Percentiles rank a stretch among this genome's conserved stretches.
These are phyloP conservation scores for Pelodytes ibericus DNA, from an alignment of 2,797 vertebrate genomes.

Conservation along the genomic window DNA sequence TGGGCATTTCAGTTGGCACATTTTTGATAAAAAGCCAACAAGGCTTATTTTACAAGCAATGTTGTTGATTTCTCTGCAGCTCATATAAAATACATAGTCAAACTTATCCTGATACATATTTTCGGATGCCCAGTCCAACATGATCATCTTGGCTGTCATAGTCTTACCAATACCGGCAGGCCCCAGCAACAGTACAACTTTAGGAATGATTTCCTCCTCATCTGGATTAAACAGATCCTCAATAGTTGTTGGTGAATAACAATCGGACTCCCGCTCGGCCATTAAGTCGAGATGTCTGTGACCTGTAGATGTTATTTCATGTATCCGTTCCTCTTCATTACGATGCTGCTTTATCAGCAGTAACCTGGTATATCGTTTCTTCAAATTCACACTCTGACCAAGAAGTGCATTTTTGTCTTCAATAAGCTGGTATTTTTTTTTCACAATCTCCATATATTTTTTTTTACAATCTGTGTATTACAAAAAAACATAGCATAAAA, in stretches of 20 bases:
- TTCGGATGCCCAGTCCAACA: constrained; percentile 58
- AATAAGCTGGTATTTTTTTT: not conserved
- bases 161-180: constrained; percentile 63
- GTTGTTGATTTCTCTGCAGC: constrained; percentile 33
- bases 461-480: not conserved
- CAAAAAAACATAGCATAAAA: too few relatives aligned
- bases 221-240: constrained; percentile 12
- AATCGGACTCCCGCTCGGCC: rapidly evolving
- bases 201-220: rapidly evolving
- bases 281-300: not conserved
- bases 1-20: not conserved
- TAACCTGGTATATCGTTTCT: not conserved
- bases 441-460: not conserved
- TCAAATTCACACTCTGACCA: not conserved
- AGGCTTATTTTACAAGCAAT: not conserved
- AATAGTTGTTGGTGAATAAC: rapidly evolving
- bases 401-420: not conserved
- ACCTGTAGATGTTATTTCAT: not conserved
- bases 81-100: constrained; percentile 17
- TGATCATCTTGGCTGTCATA: constrained; percentile 15
- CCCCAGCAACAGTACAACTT: constrained; percentile 42
- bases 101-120: not conserved
- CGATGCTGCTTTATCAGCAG: not conserved
- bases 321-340: not conserved
- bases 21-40: constrained; percentile 27